Base-by-base conservation (phyloP, 2,113 vertebrate species). In the Phocoena phocoena region DNA sequence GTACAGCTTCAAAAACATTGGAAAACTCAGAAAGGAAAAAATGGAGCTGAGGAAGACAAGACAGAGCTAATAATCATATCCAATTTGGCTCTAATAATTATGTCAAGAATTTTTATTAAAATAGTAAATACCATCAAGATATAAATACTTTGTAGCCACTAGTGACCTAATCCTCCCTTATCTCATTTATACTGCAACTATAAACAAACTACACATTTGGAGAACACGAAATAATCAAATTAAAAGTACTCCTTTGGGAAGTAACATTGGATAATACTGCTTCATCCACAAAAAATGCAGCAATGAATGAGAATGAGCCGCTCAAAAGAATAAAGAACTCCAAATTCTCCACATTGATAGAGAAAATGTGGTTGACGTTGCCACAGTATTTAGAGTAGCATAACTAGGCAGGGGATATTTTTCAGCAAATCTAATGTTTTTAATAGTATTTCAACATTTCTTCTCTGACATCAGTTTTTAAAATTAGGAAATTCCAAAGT, bases 391-490 rank as follows among this genome's bases (percentile, higher is more conserved):
- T 55, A 38, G 21, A 92, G 44, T 33, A 38, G 36, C 67, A 67
- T 77, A 63, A 84, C 7, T 67, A 44, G 41, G 65, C n/a, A 89
- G 9, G 38, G 2, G 50, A 28, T 18, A 15, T 41, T 85, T 92
- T 87, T 94, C 36, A 83, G 58, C 25, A 74, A 89, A 89, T 82
- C 55, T 83, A 60, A 82, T 63, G 23, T 77, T 83, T 93, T 90
- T 65, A 94, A 89, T 82, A 87, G 14, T 53, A 95, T 84, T 88
- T 94, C 38, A 84, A 58, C 60, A 88, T 95, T 89, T 96, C 74
- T 87, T 87, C 76, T 76, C 93, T 95, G 85, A 68, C 53, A 73
- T 88, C 60, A 95, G 90, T 90, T 97, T 97, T 93, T 90, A 77
- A 94, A 96, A 95, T 76, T 85, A 93, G 63, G 21, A 96, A 95